Percentiles rank a stretch among this genome's conserved stretches.
Evolutionary conservation across 2,888 invertebrate genomes (phyloP).

Genomic region (Hirtodrosophila cameraria): DNA sequence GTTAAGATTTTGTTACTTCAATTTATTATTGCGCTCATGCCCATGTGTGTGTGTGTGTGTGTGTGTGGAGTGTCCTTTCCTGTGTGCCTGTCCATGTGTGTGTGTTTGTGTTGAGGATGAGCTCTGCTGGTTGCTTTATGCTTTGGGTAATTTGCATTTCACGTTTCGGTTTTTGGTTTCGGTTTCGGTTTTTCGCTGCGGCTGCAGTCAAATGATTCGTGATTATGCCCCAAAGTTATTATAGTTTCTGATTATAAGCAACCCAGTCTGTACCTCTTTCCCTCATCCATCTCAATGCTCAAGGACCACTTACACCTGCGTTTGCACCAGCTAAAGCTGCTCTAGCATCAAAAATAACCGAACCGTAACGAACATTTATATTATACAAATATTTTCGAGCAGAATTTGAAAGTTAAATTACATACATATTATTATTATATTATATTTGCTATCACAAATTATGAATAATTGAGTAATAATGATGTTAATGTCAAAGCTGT

Average conservation of each 20-base stretch:
- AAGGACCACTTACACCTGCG: slow-evolving; percentile 14
- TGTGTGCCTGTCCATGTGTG: slow-evolving; percentile 11
- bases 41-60: not conserved
- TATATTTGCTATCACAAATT: too few species aligned
- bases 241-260: slow-evolving; percentile 58
- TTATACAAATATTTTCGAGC: too few species aligned
- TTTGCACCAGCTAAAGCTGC: not conserved
- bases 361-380: too few species aligned
- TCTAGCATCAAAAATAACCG: too few species aligned
- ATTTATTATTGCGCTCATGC: slow-evolving; percentile 69
- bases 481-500: too few species aligned
- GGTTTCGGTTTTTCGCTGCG: slow-evolving; percentile 33
- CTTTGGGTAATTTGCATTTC: slow-evolving; percentile 62
- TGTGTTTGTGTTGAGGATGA: slow-evolving; percentile 27
- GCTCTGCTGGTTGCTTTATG: slow-evolving; percentile 32
- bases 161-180: slow-evolving; percentile 38
- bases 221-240: slow-evolving; percentile 71
- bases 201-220: slow-evolving; percentile 65
- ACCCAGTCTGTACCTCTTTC: not conserved
- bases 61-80: slow-evolving; percentile 18
- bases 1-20: slow-evolving; percentile 80
- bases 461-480: too few species aligned
- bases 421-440: too few species aligned
- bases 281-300: not conserved
- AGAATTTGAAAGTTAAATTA: too few species aligned